A percentile compares a stretch with the other conserved stretches of the same genome.
These are phyloP conservation scores for Ephestia elutella DNA, from an alignment of 1,140 invertebrate genomes.

Conservation along the genomic window DNA sequence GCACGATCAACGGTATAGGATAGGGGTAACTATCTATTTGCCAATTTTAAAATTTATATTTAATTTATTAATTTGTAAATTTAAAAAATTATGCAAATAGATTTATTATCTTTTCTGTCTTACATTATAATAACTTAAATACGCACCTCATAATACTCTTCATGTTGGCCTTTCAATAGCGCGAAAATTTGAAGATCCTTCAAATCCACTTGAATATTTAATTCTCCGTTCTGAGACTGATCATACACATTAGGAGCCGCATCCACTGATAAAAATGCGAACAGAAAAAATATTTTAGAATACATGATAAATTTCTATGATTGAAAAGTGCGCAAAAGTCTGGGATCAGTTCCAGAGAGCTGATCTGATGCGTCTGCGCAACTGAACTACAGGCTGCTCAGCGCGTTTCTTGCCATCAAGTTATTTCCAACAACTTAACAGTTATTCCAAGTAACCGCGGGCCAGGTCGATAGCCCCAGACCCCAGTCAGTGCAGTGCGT, in stretches of 20 bases:
- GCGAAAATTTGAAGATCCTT: slow-evolving; percentile 85
- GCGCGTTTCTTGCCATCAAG: slow-evolving; percentile 50
- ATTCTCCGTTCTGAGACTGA: slow-evolving; percentile 83
- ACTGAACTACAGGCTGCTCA: slow-evolving; percentile 30
- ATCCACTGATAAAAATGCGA: slow-evolving; percentile 7
- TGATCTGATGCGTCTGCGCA: slow-evolving; percentile 32
- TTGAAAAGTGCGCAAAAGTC: not conserved
- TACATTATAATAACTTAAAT: not conserved
- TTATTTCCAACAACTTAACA: slow-evolving; percentile 72
- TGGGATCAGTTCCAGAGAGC: slow-evolving; percentile 27
- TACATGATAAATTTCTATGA: slow-evolving; percentile 16
- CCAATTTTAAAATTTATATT: too few relatives aligned
- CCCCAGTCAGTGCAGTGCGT: slow-evolving; percentile 41
- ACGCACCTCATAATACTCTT: slow-evolving; percentile 70
- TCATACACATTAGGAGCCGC: slow-evolving; percentile 70
- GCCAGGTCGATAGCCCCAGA: slow-evolving; percentile 68
- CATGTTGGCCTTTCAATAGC: slow-evolving; percentile 66
- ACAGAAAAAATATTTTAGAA: slow-evolving; percentile 16
- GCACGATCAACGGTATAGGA: too few relatives aligned
- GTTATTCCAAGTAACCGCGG: slow-evolving; percentile 69
- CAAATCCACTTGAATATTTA: slow-evolving; percentile 85
- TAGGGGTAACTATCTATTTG: too few relatives aligned
- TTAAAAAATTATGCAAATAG: too few relatives aligned
- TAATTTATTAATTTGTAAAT: too few relatives aligned
- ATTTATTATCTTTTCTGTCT: too few relatives aligned